Evolutionary conservation across 2,113 vertebrate genomes (phyloP), one percentile per base, ranked within the genome.

Genomic region (Bostrychus sinensis): DNA sequence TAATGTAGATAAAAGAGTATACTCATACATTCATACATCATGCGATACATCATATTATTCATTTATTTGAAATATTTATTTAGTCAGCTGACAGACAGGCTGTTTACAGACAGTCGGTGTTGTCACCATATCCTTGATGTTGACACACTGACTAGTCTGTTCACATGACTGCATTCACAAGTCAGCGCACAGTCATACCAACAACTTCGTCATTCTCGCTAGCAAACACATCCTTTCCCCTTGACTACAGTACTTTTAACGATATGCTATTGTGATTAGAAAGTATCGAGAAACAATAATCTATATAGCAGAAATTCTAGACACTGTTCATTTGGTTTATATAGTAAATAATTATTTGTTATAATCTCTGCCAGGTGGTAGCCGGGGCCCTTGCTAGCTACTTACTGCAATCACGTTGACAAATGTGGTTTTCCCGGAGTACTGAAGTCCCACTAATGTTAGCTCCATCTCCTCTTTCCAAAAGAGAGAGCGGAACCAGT

Each of bases 391-490:
- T 46, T n/a, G 59, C 32, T 58, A 70, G 70, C 68, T 59, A 84
- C 89, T 88, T 66, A 90, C 89, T 19, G 93, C 93, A 59, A 95
- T 94, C 69, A 95, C 94, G 56, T 95, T 95, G 76, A 95, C 94
- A 76, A 95, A 95, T 37, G 94, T 95, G 39, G 94, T 95, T 89
- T 95, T 95, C 25, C 94, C 94, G 30, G 94, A 95, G 83, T 94
- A 95, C 84, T 95, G 94, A 53, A 95, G 92, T 64, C 94, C 94
- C 43, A 95, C 94, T 64, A 95, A 77, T 0, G 94, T 95, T 1
- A 95, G 92, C 87, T 95, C 94, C 94, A 95, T 95, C 88, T 95
- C 94, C 73, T 95, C 94, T 63, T 94, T 95, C 94, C 94, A 95
- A 56, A 95, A 94, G 1, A 95, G 89, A 32, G 94, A 89, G 77